Base-by-base conservation (phyloP, 1,140 invertebrate genomes). In the Venturia canescens region DNA sequence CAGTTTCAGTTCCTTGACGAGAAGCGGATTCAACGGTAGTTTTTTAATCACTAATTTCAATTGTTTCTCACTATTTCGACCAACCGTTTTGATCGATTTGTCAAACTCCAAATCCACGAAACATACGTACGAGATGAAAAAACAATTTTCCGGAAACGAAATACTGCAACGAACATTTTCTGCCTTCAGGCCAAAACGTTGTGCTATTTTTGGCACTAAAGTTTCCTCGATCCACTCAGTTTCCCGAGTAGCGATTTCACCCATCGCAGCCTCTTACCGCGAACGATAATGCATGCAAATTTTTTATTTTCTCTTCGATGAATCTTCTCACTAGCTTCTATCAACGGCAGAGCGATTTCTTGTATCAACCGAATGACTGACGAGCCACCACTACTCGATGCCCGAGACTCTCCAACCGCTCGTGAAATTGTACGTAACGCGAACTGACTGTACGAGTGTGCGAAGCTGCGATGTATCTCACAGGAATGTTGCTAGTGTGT, bases 61-160 rank as follows among this genome's bases (percentile, higher is more conserved):
- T n/a, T 44, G 18, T 15, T 69, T 13, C 78, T 83, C 3, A 26
- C 0, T 21, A 7, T 9, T 13, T 50, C 7, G 7, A 44, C 11
- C 38, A 44, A 11, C 53, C 13, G 0, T 60, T 0, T 23, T 72
- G 7, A 13, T 69, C 23, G 66, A 4, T 34, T 79, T 9, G 50
- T 29, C 63, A 27, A 79, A 84, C 11, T 60, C 63, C 15, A 87
- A 38, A 11, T 60, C 57, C 15, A 82, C 4, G n/a, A 84, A 85
- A 44, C 83, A 85, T 0, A 85, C 69, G 5, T n/a, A 27, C 1
- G 86, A 88, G 0, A 85, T 0, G n/a, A 53, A 69, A 31, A 80
- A 83, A 18, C 50, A 63, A 0, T 81, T 70, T 69, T 83, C 63
- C 15, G 82, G 82, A 23, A 79, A 34, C 38, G 69, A 66, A 7